These are phyloP conservation scores for Falco rusticolus DNA, from an alignment of 2,797 vertebrate species.

Conservation along the genomic window DNA sequence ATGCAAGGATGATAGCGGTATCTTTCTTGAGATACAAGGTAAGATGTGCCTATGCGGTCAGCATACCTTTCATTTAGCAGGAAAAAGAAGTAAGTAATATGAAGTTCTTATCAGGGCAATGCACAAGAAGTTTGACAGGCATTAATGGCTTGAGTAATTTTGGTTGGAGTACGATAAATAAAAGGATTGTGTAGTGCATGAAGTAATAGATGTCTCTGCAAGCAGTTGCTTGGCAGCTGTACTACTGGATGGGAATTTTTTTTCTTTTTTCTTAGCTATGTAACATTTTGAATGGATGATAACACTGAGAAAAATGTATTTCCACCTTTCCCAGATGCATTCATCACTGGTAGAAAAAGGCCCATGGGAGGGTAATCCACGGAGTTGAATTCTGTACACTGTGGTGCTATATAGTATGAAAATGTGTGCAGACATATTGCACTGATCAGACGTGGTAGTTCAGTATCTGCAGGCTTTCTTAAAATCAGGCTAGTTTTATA, in stretches of 20 bases:
- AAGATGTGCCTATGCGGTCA: background rate
- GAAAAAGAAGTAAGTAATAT: background rate
- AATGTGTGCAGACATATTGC: background rate
- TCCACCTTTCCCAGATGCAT: background rate
- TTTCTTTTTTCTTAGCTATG: background rate
- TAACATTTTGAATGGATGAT: background rate
- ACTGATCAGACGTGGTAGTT: background rate
- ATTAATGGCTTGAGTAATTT: slow-evolving; percentile 19
- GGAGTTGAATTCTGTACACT: background rate
- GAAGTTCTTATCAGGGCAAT: background rate
- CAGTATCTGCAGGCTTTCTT: background rate
- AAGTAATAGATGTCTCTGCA: background rate
- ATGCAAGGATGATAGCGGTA: background rate
- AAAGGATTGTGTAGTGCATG: background rate
- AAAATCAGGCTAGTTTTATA: background rate
- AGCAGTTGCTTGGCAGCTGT: background rate
- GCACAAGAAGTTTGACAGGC: background rate
- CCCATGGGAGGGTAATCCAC: background rate
- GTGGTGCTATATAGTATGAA: background rate
- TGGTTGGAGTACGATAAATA: background rate
- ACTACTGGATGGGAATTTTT: background rate
- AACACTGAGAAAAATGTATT: background rate
- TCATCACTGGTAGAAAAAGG: background rate
- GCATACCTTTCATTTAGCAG: background rate
- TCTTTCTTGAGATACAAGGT: background rate